Evolutionary conservation across 2,113 vertebrate genomes (phyloP), one percentile per base, ranked within the genome.

Genomic region (Gambusia affinis): DNA sequence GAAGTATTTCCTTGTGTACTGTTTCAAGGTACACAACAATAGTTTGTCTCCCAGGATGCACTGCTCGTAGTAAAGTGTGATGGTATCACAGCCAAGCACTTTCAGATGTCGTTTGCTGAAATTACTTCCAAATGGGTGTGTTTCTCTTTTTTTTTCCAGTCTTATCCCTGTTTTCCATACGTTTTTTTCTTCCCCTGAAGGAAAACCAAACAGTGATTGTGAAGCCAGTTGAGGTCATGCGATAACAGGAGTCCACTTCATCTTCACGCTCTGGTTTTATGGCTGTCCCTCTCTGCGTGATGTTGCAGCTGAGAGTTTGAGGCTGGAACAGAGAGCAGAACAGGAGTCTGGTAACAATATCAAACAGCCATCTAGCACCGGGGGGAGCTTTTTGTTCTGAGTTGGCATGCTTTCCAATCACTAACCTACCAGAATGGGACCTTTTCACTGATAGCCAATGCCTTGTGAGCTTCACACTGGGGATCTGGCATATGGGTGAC

Each of bases 121-220:
- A 92, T 90, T 83, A 73, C 67, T 92, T 92, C 91, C 90, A 93
- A 91, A 93, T 91, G 90, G 80, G 70, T 6, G 77, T 73, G 75
- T 70, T 72, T 11, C 10, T 37, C 15, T 42, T 54, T 54, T 54
- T 75, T 85, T 86, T 86, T 82, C 72, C 63, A 17, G 69, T 47
- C 70, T 82, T 82, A 80, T 67, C 74, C 85, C 67, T 29, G 5
- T 72, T 83, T 84, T 70, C 73, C 76, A 70, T 75, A 73, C 78
- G 63, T 81, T 68, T 62, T 73, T 70, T 68, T 42, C n/a, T 33
- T 35, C 33, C 22, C 35, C 31, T 35, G 33, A 75, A 39, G 72
- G 77, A 87, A 88, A 84, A 80, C 69, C 75, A 88, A 85, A 86
- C 68, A 79, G 7, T 82, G 78, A 87, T 88, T 81, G 67, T 73